Percentiles rank a stretch among this genome's conserved stretches.
These are phyloP conservation scores for Upupa epops DNA, from an alignment of 2,113 vertebrate genomes.

Conservation along the genomic window DNA sequence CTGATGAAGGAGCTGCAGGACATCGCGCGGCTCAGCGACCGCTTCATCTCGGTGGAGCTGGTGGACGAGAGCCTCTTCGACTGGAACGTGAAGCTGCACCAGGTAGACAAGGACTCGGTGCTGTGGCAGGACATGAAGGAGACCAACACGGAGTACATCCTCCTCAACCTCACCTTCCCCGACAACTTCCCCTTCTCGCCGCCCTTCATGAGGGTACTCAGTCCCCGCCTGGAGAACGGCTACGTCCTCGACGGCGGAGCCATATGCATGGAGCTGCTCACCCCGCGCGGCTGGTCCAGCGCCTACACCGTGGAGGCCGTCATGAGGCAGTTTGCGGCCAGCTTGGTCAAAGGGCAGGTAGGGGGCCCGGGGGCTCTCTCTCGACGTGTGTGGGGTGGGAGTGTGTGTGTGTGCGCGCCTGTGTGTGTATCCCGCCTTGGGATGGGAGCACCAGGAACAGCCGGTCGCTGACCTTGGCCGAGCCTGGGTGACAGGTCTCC, in stretches of 20 bases:
- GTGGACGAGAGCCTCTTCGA: slow-evolving; percentile 98
- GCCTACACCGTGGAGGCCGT: slow-evolving; percentile 99
- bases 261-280: slow-evolving; percentile 99
- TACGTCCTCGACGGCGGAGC: slow-evolving; percentile 98
- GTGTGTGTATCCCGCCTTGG: neutral
- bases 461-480: neutral
- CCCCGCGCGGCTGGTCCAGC: slow-evolving; percentile 97
- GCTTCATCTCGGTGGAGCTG: slow-evolving; percentile 98
- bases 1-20: slow-evolving; percentile 99
- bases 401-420: too few species aligned
- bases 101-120: slow-evolving; percentile 99
- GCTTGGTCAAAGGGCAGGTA: slow-evolving; percentile 99
- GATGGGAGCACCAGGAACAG: neutral
- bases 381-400: fast-evolving
- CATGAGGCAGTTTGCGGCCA: slow-evolving; percentile 99
- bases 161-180: slow-evolving; percentile 98
- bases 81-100: slow-evolving; percentile 99
- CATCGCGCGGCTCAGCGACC: slow-evolving; percentile 94
- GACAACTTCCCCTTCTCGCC: slow-evolving; percentile 99
- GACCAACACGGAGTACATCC: slow-evolving; percentile 96
- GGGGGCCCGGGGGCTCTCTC: slow-evolving; percentile 17
- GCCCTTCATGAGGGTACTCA: slow-evolving; percentile 97
- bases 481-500: neutral
- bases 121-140: slow-evolving; percentile 99
- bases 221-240: slow-evolving; percentile 96